Conservation (phyloP, 2,888 invertebrate species). For the Chalcosyrphus nemorum region DNA sequence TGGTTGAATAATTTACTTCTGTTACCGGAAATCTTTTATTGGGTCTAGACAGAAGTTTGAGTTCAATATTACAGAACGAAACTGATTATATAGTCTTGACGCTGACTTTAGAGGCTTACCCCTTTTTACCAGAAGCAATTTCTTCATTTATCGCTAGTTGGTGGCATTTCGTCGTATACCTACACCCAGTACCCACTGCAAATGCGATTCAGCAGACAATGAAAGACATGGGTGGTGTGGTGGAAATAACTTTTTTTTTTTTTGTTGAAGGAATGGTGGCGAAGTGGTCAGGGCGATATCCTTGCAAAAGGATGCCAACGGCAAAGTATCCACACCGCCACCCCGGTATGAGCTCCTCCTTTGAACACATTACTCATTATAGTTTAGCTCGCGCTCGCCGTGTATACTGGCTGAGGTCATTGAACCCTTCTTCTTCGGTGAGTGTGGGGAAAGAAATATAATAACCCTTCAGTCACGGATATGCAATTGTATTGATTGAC, state of each 20-base stretch:
- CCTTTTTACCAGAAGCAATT: constrained; percentile 23
- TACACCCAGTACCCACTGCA: constrained; percentile 16
- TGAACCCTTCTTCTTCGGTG: constrained; percentile 64
- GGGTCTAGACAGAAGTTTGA: too few species aligned
- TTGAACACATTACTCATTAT: constrained; percentile 40
- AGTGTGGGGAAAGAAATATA: constrained; percentile 66
- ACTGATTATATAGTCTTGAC: constrained; percentile 10
- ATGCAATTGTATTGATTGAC: constrained; percentile 74
- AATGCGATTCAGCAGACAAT: constrained; percentile 65
- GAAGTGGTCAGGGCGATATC: constrained; percentile 30
- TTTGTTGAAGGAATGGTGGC: not conserved
- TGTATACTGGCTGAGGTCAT: constrained; percentile 49
- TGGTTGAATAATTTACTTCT: too few species aligned
- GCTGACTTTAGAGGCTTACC: constrained; percentile 16
- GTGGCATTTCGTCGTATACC: constrained; percentile 26
- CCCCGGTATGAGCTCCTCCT: constrained; percentile 15
- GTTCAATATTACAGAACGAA: too few species aligned
- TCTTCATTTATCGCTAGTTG: not conserved
- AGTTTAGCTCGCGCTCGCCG: constrained; percentile 29
- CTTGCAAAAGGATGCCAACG: constrained; percentile 48
- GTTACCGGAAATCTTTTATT: too few species aligned
- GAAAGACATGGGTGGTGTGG: constrained; percentile 29
- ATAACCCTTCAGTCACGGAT: constrained; percentile 74
- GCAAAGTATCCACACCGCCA: constrained; percentile 6
- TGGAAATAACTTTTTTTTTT: not conserved